Conservation (phyloP, 2,113 vertebrate species). For the Natator depressus region DNA sequence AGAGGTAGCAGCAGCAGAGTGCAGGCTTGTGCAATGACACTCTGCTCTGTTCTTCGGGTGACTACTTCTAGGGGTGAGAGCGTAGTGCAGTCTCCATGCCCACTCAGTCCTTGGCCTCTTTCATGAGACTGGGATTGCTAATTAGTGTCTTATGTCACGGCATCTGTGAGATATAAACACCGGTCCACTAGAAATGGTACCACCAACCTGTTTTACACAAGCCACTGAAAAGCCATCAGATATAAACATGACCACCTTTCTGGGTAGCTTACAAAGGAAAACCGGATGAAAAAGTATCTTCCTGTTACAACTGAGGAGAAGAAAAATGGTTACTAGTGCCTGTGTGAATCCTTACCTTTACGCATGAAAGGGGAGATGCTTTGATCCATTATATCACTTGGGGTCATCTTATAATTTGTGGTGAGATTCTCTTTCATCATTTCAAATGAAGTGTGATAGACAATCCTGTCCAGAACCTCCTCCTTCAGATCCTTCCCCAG, state of each 20-base stretch:
- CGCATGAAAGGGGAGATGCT: slow-evolving; percentile 75
- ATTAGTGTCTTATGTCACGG: neutral
- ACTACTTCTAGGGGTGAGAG: too few relatives aligned
- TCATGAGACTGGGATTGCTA: neutral
- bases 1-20: neutral
- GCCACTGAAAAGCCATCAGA: neutral
- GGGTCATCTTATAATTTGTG: slow-evolving; percentile 71
- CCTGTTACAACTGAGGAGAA: neutral
- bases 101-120: too few relatives aligned
- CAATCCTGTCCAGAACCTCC: slow-evolving; percentile 36
- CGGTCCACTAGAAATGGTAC: neutral
- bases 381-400: slow-evolving; percentile 62
- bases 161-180: neutral
- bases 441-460: slow-evolving; percentile 71
- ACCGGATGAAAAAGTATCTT: neutral
- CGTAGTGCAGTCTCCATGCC: too few relatives aligned
- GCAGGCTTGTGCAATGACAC: neutral
- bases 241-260: neutral
- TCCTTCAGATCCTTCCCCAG: slow-evolving; percentile 60
- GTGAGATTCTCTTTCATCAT: slow-evolving; percentile 76
- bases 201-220: neutral
- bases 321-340: neutral
- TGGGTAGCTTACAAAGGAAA: neutral
- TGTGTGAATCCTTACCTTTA: slow-evolving; percentile 67
- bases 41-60: too few relatives aligned